phyloP scores from a whole-genome alignment of 2,888 invertebrate genomes.

The Notodonta dromedarius region DNA sequence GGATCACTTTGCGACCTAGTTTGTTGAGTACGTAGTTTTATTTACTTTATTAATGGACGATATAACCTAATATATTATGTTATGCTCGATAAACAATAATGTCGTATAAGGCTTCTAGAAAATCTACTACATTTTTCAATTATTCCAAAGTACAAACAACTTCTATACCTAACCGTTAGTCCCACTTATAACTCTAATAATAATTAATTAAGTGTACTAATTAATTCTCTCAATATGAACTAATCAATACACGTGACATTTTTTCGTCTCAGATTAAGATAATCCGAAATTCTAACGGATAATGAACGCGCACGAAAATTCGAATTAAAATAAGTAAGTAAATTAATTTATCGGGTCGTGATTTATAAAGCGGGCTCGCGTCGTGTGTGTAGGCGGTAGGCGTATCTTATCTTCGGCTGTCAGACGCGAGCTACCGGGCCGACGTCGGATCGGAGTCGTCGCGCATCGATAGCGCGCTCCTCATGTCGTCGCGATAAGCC shows the following conservation, averaged over 20 bases:
- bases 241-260: conserved; percentile 31
- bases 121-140: not conserved
- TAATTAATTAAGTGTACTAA: not conserved
- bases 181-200: conserved; percentile 12
- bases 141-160: conserved; percentile 5
- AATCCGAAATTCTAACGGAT: conserved; percentile 23
- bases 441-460: conserved; percentile 31
- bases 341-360: conserved; percentile 28
- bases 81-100: no score
- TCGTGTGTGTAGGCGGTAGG: conserved; percentile 41
- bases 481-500: conserved; percentile 63
- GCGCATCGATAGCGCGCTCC: conserved; percentile 52
- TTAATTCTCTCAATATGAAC: conserved; percentile 22
- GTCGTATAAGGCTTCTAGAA: no score
- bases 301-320: conserved; percentile 24
- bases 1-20: not conserved
- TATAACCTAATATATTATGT: not conserved
- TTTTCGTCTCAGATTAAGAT: conserved; percentile 32
- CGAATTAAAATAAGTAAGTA: conserved; percentile 33
- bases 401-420: conserved; percentile 65
- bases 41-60: not conserved
- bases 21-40: not conserved
- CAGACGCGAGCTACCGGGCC: conserved; percentile 55
- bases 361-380: conserved; percentile 35
- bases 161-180: conserved; percentile 24